Base-by-base conservation (phyloP, 2,888 invertebrate species). In the Diarsia mendica region DNA sequence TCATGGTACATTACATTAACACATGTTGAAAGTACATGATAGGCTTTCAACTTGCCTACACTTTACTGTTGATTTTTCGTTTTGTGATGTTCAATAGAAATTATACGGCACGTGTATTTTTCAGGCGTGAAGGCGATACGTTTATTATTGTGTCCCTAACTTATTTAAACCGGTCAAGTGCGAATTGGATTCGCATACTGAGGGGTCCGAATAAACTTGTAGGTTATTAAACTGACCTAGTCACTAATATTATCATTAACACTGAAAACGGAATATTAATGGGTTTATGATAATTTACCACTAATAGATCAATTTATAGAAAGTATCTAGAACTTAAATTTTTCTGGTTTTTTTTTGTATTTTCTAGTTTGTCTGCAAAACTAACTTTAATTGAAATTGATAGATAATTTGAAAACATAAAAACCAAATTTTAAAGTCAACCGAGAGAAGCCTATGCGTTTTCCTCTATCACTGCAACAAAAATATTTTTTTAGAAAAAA, bases 1-100 rank as follows among this genome's bases (percentile, higher is more conserved):
- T 89, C 89, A 89, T 88, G 89, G 83, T 79, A 89, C 89, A 87
- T 89, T 89, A 86, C 84, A 83, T 85, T 82, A 84, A 85, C 88
- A 88, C 82, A 88, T 87, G 88, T 87, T 72, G 85, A 74, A 75
- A 86, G 78, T 86, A 79, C 68, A 65, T 61, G 60, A 79, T 84
- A 77, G 77, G 75, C 79, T 83, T 78, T 75, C 79, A 84, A 85
- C 75, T 67, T 67, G 68, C 74, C 77, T 72, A 64, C 80, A 80
- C 58, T 71, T 69, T 79, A 61, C 66, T 77, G 73, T 83, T 82
- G 79, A 82, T 77, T 81, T 82, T 70, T 72, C 70, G 71, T 79
- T 75, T 73, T 68, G 58, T 67, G 49, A 58, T 82, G 77, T 76
- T 44, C 18, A n/a, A 20, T 28, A 58, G 46, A 75, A 75, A 55